phyloP scores from a whole-genome alignment of 2,888 invertebrate species.

The Ceramica pisi region DNA sequence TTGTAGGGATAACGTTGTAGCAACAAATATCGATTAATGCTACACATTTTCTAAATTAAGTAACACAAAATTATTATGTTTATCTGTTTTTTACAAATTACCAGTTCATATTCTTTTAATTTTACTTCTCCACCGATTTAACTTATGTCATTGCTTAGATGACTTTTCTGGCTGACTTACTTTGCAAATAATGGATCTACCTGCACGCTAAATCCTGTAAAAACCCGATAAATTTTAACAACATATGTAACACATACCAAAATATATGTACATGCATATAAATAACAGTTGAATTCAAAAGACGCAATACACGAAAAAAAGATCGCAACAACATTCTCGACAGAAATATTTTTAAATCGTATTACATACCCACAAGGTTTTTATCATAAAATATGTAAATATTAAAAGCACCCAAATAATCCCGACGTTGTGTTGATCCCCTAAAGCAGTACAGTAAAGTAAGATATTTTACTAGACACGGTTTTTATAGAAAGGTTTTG shows the following conservation, averaged over 20 bases:
- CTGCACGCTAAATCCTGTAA: not conserved
- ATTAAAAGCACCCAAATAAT: constrained; percentile 75
- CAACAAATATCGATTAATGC: no score
- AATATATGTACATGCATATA: not conserved
- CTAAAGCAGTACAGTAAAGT: constrained; percentile 65
- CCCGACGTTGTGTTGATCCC: constrained; percentile 61
- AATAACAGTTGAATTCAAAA: constrained; percentile 9
- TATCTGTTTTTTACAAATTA: no score
- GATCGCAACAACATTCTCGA: constrained; percentile 33
- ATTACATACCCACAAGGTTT: constrained; percentile 66
- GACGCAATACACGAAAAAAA: constrained; percentile 17
- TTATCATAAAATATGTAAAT: constrained; percentile 75
- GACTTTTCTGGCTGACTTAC: no score
- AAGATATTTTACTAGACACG: constrained; percentile 69
- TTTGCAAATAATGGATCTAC: no score
- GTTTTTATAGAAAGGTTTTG: constrained; percentile 66
- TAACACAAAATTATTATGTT: no score
- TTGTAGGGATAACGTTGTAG: no score
- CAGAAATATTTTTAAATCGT: constrained; percentile 62
- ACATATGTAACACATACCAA: not conserved
- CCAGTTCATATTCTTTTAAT: no score
- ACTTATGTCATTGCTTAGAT: no score
- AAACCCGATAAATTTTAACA: not conserved
- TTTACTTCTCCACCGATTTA: no score
- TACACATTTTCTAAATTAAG: no score